These are phyloP conservation scores for Brachyrhaphis roseni DNA, from an alignment of 2,797 vertebrate species.

Conservation along the genomic window DNA sequence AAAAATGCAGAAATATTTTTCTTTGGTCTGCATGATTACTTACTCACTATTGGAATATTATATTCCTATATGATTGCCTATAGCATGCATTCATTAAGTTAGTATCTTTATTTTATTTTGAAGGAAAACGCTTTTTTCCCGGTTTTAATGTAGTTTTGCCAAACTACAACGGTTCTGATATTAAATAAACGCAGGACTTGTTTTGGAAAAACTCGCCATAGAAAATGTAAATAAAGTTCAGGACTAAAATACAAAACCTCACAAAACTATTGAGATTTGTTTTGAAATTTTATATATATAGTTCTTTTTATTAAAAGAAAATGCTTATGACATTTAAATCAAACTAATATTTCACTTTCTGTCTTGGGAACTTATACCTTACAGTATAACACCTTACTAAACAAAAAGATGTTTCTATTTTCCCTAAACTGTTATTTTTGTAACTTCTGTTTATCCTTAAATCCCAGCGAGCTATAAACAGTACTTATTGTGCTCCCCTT, in stretches of 20 bases:
- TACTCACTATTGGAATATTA: background rate
- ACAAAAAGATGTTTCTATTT: background rate
- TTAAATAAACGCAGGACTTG: background rate
- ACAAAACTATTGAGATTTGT: background rate
- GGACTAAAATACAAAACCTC: background rate
- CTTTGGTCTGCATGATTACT: background rate
- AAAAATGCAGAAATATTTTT: background rate
- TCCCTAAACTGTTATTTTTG: background rate
- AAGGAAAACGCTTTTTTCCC: background rate
- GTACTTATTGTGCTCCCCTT: background rate
- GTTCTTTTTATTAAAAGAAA: background rate
- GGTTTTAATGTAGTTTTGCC: background rate
- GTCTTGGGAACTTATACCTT: background rate
- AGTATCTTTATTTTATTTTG: conserved; percentile 38
- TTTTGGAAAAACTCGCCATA: background rate
- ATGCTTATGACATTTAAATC: background rate
- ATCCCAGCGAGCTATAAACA: conserved; percentile 12
- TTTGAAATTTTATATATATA: background rate
- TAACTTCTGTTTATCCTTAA: background rate
- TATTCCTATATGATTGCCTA: background rate
- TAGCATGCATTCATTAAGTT: background rate
- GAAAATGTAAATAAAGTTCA: background rate
- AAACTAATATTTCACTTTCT: background rate
- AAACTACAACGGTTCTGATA: background rate
- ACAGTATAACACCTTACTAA: background rate